Percentiles rank a stretch among this genome's conserved stretches.
phyloP scores from a whole-genome alignment of 2,888 invertebrate genomes.

The Leucozona laternaria region DNA sequence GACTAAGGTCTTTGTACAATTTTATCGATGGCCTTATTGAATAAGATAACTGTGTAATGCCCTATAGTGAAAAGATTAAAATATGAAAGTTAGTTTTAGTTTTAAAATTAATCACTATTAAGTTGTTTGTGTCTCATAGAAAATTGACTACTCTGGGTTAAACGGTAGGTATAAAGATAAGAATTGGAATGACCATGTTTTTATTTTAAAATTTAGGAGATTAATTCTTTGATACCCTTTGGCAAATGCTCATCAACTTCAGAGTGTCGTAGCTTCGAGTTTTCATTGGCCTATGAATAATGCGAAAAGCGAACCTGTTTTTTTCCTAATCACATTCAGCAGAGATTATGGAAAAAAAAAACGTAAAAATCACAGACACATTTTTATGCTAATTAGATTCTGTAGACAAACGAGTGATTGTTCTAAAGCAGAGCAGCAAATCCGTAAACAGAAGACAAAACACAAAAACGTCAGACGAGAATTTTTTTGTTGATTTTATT shows the following conservation, averaged over 20 bases:
- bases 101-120: too few species aligned
- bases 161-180: too few species aligned
- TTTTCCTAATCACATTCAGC: background rate
- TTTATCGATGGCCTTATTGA: conserved; percentile 79
- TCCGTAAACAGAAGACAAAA: conserved; percentile 12
- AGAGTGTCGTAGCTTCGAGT: too few species aligned
- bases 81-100: too few species aligned
- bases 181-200: too few species aligned
- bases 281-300: too few species aligned
- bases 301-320: background rate
- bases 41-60: conserved; percentile 80
- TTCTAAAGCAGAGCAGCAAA: conserved; percentile 37
- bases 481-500: conserved; percentile 39
- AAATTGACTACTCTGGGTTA: too few species aligned
- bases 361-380: background rate
- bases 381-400: conserved; percentile 63
- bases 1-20: conserved; percentile 84
- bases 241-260: too few species aligned
- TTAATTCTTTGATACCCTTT: too few species aligned
- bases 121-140: too few species aligned
- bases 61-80: conserved; percentile 77
- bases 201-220: too few species aligned
- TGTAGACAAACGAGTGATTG: conserved; percentile 55
- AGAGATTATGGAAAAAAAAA: background rate
- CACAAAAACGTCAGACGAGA: conserved; percentile 52